phyloP scores from a whole-genome alignment of 2,888 invertebrate genomes.

The Eupithecia exiguata region DNA sequence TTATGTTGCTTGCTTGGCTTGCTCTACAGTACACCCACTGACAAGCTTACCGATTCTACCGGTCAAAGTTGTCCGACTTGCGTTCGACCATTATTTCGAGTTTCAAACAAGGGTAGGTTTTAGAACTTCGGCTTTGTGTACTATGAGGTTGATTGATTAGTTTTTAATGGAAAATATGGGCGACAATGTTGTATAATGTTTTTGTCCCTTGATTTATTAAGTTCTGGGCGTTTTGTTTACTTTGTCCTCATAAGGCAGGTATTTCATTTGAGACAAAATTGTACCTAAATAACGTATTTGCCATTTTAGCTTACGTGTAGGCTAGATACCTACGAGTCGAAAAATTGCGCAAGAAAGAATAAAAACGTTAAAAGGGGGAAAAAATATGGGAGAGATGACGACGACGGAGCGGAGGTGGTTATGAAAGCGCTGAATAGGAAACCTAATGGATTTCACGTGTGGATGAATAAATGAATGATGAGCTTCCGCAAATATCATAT shows the following conservation, averaged over 20 bases:
- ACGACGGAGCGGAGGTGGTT: background rate
- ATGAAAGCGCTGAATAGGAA: conserved; percentile 37
- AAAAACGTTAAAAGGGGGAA: background rate
- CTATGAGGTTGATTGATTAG: conserved; percentile 41
- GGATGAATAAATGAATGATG: conserved; percentile 28
- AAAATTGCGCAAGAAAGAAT: background rate
- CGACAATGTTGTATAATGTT: conserved; percentile 32
- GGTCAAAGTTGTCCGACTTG: conserved; percentile 3
- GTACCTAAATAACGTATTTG: background rate
- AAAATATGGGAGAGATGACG: background rate
- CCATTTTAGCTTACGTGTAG: background rate
- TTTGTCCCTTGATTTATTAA: conserved; percentile 15
- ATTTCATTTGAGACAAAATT: background rate
- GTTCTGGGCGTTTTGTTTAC: background rate
- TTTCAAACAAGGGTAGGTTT: conserved; percentile 32
- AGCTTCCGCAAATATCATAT: conserved; percentile 17
- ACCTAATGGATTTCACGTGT: conserved; percentile 31
- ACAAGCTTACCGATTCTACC: conserved; percentile 5
- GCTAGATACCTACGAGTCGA: too few relatives aligned
- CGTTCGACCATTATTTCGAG: conserved; percentile 17
- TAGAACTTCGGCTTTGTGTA: conserved; percentile 51
- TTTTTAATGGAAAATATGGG: conserved; percentile 37
- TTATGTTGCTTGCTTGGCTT: background rate
- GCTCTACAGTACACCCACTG: background rate
- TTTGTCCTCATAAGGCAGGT: too few relatives aligned